Evolutionary conservation across 2,888 invertebrate genomes (phyloP).

Genomic region (Tridacna crocea): DNA sequence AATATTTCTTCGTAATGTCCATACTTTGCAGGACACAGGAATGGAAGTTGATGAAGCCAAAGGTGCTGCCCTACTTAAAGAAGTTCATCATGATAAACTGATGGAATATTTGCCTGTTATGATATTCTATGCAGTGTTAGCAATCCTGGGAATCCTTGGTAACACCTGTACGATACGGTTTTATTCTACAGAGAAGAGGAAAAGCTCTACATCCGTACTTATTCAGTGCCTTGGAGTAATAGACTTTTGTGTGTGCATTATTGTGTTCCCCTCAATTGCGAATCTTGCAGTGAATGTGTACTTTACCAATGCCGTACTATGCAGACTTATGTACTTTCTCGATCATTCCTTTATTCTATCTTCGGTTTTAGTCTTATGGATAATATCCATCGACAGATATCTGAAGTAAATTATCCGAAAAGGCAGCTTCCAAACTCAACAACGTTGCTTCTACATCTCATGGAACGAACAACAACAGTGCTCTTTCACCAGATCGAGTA

Average conservation of each 20-base stretch:
- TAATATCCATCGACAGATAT: background rate
- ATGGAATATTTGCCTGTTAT: constrained; percentile 27
- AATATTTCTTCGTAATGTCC: too few species aligned
- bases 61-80: background rate
- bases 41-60: too few species aligned
- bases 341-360: constrained; percentile 41
- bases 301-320: constrained; percentile 20
- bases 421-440: too few species aligned
- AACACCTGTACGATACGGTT: constrained; percentile 38
- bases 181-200: constrained; percentile 13
- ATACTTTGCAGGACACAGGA: too few species aligned
- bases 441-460: too few species aligned
- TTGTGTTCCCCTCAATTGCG: constrained; percentile 19
- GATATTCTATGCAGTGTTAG: constrained; percentile 2
- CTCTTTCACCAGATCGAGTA: too few species aligned
- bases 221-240: constrained; percentile 27
- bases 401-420: background rate
- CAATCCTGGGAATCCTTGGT: constrained; percentile 26
- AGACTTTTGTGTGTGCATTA: constrained; percentile 32
- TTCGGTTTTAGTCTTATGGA: constrained; percentile 29
- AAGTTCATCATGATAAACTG: background rate
- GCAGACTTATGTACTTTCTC: constrained; percentile 43
- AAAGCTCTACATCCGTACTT: constrained; percentile 27
- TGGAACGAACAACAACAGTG: too few species aligned
- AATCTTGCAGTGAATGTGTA: constrained; percentile 33